Percentiles rank a stretch among this genome's conserved stretches.
Conservation (phyloP, 2,797 vertebrate genomes). For the Arrhamphus sclerolepis region DNA sequence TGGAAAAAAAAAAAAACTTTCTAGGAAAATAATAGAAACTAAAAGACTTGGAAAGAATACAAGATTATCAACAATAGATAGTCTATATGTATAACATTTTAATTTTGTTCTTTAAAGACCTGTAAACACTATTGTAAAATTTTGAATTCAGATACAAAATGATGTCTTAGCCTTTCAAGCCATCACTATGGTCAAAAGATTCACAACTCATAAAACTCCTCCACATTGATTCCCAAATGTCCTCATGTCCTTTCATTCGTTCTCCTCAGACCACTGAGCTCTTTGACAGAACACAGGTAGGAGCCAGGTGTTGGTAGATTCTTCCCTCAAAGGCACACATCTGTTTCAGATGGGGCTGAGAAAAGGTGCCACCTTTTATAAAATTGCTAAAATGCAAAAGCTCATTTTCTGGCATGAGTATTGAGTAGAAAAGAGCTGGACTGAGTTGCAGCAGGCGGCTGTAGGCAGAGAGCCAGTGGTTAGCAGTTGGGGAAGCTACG, state of each 20-base stretch:
- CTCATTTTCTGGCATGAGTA: constrained; percentile 73
- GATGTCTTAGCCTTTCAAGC: background rate
- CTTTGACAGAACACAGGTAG: constrained; percentile 79
- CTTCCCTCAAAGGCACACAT: constrained; percentile 82
- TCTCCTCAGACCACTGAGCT: constrained; percentile 81
- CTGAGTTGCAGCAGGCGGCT: constrained; percentile 79
- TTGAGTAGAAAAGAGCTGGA: constrained; percentile 84
- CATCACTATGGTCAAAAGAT: constrained; percentile 14
- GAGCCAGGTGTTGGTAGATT: constrained; percentile 75
- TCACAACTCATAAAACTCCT: constrained; percentile 52
- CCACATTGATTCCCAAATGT: constrained; percentile 57
- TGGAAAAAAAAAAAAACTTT: background rate
- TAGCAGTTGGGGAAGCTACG: constrained; percentile 85
- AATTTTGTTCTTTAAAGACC: background rate
- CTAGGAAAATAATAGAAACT: background rate
- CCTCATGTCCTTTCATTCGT: constrained; percentile 67
- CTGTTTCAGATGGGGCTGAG: constrained; percentile 75
- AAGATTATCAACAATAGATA: background rate
- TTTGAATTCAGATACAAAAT: too few species aligned
- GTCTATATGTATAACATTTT: constrained; percentile 5
- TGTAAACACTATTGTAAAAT: background rate
- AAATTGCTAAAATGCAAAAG: constrained; percentile 83
- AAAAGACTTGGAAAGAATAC: background rate
- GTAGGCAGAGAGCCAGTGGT: constrained; percentile 90
- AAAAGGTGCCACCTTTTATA: constrained; percentile 68